phyloP scores from a whole-genome alignment of 2,113 vertebrate species.

The Nibea albiflora region DNA sequence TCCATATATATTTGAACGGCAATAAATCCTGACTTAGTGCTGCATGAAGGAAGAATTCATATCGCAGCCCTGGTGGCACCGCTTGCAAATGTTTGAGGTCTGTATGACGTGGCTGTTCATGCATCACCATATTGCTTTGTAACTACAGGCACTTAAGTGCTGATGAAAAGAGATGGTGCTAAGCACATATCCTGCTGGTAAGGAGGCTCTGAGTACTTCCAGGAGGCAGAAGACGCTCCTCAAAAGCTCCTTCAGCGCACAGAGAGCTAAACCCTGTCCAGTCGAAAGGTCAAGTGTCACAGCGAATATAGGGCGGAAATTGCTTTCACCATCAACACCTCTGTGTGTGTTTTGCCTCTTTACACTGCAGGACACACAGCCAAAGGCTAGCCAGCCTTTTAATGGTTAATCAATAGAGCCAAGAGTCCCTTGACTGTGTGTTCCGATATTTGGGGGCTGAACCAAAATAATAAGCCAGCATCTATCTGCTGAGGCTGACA shows the following conservation, averaged over 20 bases:
- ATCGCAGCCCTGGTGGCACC: neutral
- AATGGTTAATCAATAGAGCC: slow-evolving; percentile 82
- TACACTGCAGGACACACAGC: slow-evolving; percentile 54
- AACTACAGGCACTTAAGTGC: slow-evolving; percentile 30
- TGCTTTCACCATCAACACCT: slow-evolving; percentile 66
- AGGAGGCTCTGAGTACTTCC: slow-evolving; percentile 29
- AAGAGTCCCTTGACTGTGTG: slow-evolving; percentile 60
- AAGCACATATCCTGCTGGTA: slow-evolving; percentile 12
- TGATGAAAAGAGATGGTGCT: slow-evolving; percentile 17
- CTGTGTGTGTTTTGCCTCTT: slow-evolving; percentile 57
- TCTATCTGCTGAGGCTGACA: slow-evolving; percentile 72
- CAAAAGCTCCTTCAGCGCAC: slow-evolving; percentile 39
- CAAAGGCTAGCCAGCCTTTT: slow-evolving; percentile 67
- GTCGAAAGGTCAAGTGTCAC: slow-evolving; percentile 65
- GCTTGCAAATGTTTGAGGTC: slow-evolving; percentile 6
- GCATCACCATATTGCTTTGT: slow-evolving; percentile 27
- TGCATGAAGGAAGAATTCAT: neutral
- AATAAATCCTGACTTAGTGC: neutral
- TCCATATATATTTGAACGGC: neutral
- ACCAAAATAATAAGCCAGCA: slow-evolving; percentile 68
- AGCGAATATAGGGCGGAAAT: slow-evolving; percentile 54
- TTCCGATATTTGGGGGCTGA: slow-evolving; percentile 67
- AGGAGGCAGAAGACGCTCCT: slow-evolving; percentile 32
- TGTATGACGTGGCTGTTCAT: neutral
- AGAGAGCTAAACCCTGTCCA: slow-evolving; percentile 28